These are phyloP conservation scores for Catostomus latipinnis DNA, from an alignment of 2,797 vertebrate genomes.

Conservation along the genomic window DNA sequence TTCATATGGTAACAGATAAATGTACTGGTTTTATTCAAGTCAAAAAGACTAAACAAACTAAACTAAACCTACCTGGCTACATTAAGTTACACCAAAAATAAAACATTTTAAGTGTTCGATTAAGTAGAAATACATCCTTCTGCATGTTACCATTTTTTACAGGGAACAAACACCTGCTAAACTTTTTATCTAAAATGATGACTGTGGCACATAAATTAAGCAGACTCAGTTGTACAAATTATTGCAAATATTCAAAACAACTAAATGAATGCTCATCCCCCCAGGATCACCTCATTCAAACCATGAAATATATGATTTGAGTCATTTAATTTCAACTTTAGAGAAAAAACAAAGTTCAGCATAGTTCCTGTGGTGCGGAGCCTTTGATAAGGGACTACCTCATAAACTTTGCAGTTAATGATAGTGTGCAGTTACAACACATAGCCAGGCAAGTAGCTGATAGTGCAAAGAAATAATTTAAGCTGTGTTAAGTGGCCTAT, in stretches of 20 bases:
- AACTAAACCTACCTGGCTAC: too few relatives aligned
- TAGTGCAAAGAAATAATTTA: slow-evolving; percentile 80
- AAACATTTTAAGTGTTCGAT: too few relatives aligned
- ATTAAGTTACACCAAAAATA: too few relatives aligned
- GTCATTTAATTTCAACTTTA: slow-evolving; percentile 3
- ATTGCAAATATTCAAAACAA: slow-evolving; percentile 37
- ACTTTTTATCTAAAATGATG: slow-evolving; percentile 5
- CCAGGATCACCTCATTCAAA: slow-evolving; percentile 29
- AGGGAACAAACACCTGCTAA: neutral
- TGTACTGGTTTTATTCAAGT: too few relatives aligned
- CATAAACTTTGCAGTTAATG: slow-evolving; percentile 76
- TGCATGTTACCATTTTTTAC: too few relatives aligned
- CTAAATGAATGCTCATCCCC: slow-evolving; percentile 19
- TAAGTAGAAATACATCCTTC: too few relatives aligned
- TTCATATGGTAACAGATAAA: too few relatives aligned
- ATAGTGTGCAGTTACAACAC: slow-evolving; percentile 76
- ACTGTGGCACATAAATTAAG: slow-evolving; percentile 12
- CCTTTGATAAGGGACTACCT: slow-evolving; percentile 72
- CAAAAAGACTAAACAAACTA: too few relatives aligned
- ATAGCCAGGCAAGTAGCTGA: slow-evolving; percentile 75
- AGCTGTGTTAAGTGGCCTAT: slow-evolving; percentile 79
- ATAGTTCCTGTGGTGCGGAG: slow-evolving; percentile 70
- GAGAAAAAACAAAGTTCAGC: slow-evolving; percentile 56
- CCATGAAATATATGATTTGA: slow-evolving; percentile 12
- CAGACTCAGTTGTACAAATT: slow-evolving; percentile 9